Conservation (phyloP, 2,888 invertebrate species). For the Stenodera caucasica region DNA sequence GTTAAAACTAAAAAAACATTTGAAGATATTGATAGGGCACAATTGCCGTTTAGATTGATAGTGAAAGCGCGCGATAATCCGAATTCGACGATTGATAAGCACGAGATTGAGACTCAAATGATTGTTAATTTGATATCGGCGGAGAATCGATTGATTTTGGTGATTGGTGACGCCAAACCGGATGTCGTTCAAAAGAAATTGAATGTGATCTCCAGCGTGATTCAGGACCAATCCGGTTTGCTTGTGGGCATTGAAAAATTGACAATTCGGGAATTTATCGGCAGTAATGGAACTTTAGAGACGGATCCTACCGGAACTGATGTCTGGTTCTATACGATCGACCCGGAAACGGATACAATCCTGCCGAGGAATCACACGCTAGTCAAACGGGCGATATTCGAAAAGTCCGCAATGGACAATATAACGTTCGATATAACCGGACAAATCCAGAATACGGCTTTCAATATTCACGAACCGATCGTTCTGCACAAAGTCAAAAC, state of each 20-base stretch:
- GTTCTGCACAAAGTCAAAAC: slow-evolving; percentile 54
- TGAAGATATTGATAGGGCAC: slow-evolving; percentile 64
- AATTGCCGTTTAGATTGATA: slow-evolving; percentile 73
- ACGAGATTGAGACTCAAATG: slow-evolving; percentile 66
- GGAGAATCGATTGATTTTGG: slow-evolving; percentile 75
- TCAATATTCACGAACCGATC: slow-evolving; percentile 66
- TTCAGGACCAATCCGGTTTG: slow-evolving; percentile 74
- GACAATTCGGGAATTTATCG: slow-evolving; percentile 73
- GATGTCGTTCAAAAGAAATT: slow-evolving; percentile 65
- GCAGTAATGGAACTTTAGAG: slow-evolving; percentile 75
- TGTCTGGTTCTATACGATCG: slow-evolving; percentile 84
- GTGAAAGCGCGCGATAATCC: slow-evolving; percentile 78
- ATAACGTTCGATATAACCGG: slow-evolving; percentile 71
- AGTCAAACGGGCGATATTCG: slow-evolving; percentile 66
- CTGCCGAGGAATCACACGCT: slow-evolving; percentile 70
- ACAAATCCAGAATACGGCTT: slow-evolving; percentile 68
- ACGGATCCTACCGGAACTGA: slow-evolving; percentile 75
- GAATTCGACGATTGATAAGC: slow-evolving; percentile 63
- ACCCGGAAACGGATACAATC: slow-evolving; percentile 76
- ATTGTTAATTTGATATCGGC: slow-evolving; percentile 79
- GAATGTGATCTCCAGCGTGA: slow-evolving; percentile 61
- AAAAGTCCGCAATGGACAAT: slow-evolving; percentile 65
- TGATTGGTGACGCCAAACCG: slow-evolving; percentile 73
- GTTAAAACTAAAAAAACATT: slow-evolving; percentile 75
- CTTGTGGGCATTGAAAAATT: slow-evolving; percentile 82